A percentile compares a stretch with the other conserved stretches of the same genome.
Evolutionary conservation across 2,888 invertebrate genomes (phyloP).

Genomic region (Cephus rjabovi): DNA sequence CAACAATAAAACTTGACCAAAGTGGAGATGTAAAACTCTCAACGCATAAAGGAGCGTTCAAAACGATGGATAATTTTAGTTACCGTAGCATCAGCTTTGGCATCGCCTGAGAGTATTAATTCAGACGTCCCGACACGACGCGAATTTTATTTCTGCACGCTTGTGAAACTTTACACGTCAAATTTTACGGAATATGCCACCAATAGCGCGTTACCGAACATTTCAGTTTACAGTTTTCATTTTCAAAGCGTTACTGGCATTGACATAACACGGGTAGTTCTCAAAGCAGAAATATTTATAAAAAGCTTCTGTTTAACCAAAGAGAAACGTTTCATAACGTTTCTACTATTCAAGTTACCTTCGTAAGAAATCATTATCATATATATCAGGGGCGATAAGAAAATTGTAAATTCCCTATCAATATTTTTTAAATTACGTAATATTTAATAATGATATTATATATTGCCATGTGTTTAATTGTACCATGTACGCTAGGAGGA

Average conservation of each 20-base stretch:
- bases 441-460: neutral
- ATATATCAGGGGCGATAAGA: neutral
- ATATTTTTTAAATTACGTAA: neutral
- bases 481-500: neutral
- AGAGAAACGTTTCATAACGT: neutral
- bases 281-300: neutral
- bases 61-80: neutral
- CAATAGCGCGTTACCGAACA: neutral
- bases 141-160: neutral
- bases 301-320: neutral
- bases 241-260: neutral
- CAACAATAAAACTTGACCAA: neutral
- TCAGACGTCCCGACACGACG: neutral
- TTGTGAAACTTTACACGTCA: neutral
- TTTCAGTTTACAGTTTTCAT: neutral
- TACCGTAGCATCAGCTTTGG: neutral
- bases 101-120: neutral
- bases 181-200: neutral
- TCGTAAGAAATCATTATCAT: neutral
- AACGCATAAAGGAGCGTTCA: neutral
- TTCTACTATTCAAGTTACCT: neutral
- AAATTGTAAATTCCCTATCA: neutral
- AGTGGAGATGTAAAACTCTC: neutral
- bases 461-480: neutral
- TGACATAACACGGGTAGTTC: neutral